phyloP scores from a whole-genome alignment of 2,113 vertebrate genomes.

The Tinamus guttatus region DNA sequence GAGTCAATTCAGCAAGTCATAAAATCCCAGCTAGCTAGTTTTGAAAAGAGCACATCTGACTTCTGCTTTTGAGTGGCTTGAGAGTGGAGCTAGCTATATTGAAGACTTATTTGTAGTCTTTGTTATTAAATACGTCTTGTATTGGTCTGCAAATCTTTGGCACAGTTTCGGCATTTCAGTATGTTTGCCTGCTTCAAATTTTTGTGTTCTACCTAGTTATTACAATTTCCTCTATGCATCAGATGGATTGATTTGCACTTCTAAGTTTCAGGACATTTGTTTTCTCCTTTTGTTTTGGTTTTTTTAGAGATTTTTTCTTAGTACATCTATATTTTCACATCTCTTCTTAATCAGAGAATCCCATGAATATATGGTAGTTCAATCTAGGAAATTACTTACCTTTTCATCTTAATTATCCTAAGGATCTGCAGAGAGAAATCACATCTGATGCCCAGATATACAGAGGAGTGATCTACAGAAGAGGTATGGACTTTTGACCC shows the following conservation, averaged over 20 bases:
- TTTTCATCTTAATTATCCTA: background rate
- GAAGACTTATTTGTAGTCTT: background rate
- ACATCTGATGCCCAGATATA: background rate
- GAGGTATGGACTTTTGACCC: background rate
- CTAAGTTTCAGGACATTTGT: background rate
- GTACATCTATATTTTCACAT: background rate
- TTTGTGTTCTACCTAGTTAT: background rate
- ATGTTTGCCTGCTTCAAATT: background rate
- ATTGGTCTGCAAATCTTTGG: background rate
- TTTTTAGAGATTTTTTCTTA: background rate
- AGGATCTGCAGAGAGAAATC: background rate
- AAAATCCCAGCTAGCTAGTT: background rate
- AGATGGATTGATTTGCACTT: background rate
- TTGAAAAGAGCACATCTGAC: background rate
- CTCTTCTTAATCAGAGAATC: background rate
- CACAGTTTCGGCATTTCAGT: background rate
- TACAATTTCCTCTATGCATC: background rate
- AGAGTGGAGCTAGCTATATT: background rate
- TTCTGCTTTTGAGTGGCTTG: background rate
- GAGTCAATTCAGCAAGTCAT: background rate
- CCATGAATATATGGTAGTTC: background rate
- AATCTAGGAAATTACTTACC: background rate
- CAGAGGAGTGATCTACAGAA: background rate
- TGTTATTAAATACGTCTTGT: background rate
- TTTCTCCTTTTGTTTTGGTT: background rate